phyloP scores from a whole-genome alignment of 2,888 invertebrate species.

The Polydrusus cervinus region DNA sequence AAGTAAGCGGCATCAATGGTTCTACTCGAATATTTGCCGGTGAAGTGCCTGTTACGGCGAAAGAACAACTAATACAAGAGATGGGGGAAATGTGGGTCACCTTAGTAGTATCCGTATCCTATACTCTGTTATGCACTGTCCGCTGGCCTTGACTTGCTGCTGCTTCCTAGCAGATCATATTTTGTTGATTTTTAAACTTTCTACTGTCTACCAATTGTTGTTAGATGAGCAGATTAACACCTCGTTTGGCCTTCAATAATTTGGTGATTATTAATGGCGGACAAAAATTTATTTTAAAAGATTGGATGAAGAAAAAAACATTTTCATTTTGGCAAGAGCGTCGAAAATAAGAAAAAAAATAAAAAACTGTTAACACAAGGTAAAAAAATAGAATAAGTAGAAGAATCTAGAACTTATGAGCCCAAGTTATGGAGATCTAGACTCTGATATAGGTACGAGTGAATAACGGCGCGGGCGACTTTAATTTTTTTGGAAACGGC shows the following conservation, averaged over 20 bases:
- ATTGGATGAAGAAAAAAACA: too few species aligned
- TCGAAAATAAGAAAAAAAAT: too few species aligned
- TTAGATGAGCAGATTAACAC: constrained; percentile 48
- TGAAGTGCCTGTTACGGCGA: constrained; percentile 52
- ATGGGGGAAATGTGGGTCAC: constrained; percentile 64
- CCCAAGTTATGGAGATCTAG: too few species aligned
- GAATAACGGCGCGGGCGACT: background rate
- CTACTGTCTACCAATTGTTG: constrained; percentile 53
- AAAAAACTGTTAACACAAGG: too few species aligned
- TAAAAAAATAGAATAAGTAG: too few species aligned
- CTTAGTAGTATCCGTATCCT: constrained; percentile 64
- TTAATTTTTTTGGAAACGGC: too few species aligned
- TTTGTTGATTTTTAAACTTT: constrained; percentile 51
- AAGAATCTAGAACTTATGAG: too few species aligned
- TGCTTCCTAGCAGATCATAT: constrained; percentile 47
- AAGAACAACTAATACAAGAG: constrained; percentile 54
- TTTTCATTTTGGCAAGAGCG: too few species aligned
- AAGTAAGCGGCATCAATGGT: constrained; percentile 37
- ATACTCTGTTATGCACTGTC: constrained; percentile 57
- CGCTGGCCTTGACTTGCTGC: constrained; percentile 60
- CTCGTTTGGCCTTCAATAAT: constrained; percentile 37
- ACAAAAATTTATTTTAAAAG: constrained; percentile 8
- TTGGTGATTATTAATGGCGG: constrained; percentile 11
- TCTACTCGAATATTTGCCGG: constrained; percentile 32
- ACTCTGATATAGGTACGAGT: background rate